Evolutionary conservation across 2,888 invertebrate species (phyloP).

Genomic region (Acleris laterana): DNA sequence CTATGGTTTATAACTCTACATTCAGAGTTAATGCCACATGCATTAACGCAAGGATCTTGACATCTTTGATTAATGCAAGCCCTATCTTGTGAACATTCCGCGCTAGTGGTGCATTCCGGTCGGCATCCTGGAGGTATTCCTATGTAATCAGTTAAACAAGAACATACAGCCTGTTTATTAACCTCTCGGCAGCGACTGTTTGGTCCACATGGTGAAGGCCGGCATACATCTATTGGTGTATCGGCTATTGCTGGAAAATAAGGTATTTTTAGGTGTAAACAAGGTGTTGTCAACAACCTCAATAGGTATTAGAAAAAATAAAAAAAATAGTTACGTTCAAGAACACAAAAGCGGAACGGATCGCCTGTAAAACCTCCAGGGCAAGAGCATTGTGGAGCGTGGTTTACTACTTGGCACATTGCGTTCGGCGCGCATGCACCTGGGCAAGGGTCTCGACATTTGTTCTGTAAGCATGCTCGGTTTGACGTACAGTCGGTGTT

Average conservation of each 20-base stretch:
- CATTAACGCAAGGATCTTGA: slow-evolving; percentile 88
- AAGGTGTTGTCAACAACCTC: neutral
- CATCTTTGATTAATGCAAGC: slow-evolving; percentile 92
- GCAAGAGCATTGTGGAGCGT: slow-evolving; percentile 89
- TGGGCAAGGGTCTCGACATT: slow-evolving; percentile 90
- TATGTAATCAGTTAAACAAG: slow-evolving; percentile 88
- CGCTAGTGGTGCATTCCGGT: slow-evolving; percentile 90
- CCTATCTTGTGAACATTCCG: slow-evolving; percentile 89
- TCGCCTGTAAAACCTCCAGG: slow-evolving; percentile 88
- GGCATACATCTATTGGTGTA: slow-evolving; percentile 82
- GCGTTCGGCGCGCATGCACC: slow-evolving; percentile 91
- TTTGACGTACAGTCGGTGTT: slow-evolving; percentile 89
- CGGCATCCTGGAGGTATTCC: slow-evolving; percentile 90
- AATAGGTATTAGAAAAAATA: neutral
- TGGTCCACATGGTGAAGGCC: slow-evolving; percentile 89
- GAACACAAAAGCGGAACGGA: slow-evolving; percentile 87
- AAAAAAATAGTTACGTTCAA: slow-evolving; percentile 75
- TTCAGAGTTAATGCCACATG: slow-evolving; percentile 87
- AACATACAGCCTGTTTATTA: slow-evolving; percentile 90
- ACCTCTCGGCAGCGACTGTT: slow-evolving; percentile 90
- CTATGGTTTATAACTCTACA: slow-evolving; percentile 92
- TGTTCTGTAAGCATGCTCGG: slow-evolving; percentile 88
- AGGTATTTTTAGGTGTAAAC: slow-evolving; percentile 3
- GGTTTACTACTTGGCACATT: slow-evolving; percentile 89
- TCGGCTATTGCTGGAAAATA: slow-evolving; percentile 58